Conservation (phyloP, 2,797 vertebrate species). For the Tachyglossus aculeatus region DNA sequence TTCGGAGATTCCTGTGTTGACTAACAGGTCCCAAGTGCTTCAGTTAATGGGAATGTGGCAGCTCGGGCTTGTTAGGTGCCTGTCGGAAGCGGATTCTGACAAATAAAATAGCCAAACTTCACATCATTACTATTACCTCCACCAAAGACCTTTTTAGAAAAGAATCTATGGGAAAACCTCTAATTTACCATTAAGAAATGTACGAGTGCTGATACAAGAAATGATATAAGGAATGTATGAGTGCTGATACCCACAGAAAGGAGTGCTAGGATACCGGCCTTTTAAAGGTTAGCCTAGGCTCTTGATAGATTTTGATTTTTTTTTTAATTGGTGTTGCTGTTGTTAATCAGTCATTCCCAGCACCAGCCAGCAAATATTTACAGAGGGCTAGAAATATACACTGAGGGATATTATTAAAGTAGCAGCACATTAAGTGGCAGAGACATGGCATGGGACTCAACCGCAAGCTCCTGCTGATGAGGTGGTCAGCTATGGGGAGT, state of each 20-base stretch:
- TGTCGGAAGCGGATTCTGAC: slow-evolving; percentile 9
- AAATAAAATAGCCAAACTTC: slow-evolving; percentile 8
- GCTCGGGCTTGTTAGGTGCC: neutral
- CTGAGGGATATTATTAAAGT: neutral
- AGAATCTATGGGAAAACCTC: neutral
- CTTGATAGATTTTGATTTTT: slow-evolving; percentile 4
- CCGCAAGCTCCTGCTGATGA: neutral
- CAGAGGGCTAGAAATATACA: neutral
- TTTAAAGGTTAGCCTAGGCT: neutral
- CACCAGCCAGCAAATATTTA: neutral
- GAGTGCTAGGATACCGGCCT: neutral
- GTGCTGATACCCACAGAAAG: neutral
- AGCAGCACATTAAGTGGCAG: neutral
- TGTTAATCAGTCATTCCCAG: neutral
- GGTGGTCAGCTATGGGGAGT: neutral
- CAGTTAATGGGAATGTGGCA: neutral
- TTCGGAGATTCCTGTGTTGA: neutral
- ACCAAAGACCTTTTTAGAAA: slow-evolving; percentile 17
- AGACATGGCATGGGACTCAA: slow-evolving; percentile 20
- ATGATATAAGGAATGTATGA: neutral
- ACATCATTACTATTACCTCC: neutral
- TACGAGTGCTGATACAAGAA: neutral
- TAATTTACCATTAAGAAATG: neutral
- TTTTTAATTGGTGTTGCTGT: neutral
- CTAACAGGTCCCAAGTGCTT: neutral